These are phyloP conservation scores for Colinus virginianus DNA, from an alignment of 2,113 vertebrate genomes.

Conservation along the genomic window DNA sequence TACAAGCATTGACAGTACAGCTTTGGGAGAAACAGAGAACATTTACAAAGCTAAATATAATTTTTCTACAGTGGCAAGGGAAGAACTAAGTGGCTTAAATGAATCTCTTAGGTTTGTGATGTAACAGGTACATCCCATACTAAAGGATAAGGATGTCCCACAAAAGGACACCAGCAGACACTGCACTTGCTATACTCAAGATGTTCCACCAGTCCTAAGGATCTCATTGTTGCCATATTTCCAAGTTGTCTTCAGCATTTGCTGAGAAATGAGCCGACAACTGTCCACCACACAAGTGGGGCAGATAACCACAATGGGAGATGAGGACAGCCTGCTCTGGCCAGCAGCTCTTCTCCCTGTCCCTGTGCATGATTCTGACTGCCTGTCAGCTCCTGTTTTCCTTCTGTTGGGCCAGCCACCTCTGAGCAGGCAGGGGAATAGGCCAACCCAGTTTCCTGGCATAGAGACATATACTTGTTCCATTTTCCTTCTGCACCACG, in stretches of 20 bases:
- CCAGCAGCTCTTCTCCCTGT: neutral
- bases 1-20: accelerated
- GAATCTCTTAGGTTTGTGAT: neutral
- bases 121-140: neutral
- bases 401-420: neutral
- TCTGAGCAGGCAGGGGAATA: neutral
- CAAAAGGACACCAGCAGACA: neutral
- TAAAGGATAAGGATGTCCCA: neutral
- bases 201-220: neutral
- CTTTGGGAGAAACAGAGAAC: neutral
- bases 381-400: neutral
- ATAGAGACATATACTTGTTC: neutral
- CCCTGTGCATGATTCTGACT: neutral
- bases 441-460: conserved; percentile 23
- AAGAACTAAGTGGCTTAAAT: neutral
- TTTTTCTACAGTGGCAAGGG: neutral
- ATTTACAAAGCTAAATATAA: neutral
- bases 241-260: neutral
- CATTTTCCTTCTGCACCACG: neutral
- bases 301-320: neutral
- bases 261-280: neutral
- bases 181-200: neutral
- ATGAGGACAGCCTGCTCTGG: neutral
- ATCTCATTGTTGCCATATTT: neutral
- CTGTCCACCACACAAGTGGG: neutral